Conservation (phyloP, 2,797 vertebrate genomes). For the Aeoliscus strigatus region DNA sequence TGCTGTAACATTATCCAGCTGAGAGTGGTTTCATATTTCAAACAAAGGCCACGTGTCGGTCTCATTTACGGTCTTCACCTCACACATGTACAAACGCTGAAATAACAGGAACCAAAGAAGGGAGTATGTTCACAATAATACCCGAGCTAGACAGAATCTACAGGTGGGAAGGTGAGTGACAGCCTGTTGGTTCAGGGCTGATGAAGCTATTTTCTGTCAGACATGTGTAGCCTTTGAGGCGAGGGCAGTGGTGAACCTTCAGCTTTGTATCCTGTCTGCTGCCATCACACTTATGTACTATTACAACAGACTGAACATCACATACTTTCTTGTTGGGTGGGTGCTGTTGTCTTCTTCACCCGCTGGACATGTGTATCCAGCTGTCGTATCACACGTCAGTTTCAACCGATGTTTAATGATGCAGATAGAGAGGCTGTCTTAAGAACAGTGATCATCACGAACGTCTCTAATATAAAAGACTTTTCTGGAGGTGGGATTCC, state of each 20-base stretch:
- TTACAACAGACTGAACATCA: too few species aligned
- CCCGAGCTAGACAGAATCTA: too few species aligned
- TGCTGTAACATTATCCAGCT: conserved; percentile 68
- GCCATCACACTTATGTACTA: too few species aligned
- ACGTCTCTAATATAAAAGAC: too few species aligned
- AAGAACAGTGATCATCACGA: too few species aligned
- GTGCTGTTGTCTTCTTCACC: too few species aligned
- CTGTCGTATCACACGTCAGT: too few species aligned
- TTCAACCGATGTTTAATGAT: too few species aligned
- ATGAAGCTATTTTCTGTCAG: conserved; percentile 69
- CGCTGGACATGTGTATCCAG: too few species aligned
- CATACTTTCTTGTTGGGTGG: too few species aligned
- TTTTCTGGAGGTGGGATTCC: too few species aligned
- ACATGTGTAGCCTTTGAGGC: conserved; percentile 58
- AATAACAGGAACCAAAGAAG: conserved; percentile 20
- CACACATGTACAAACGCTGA: conserved; percentile 5
- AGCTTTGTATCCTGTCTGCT: conserved; percentile 46
- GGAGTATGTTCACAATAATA: conserved; percentile 22
- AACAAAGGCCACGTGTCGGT: conserved; percentile 62
- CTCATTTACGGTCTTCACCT: conserved; percentile 49
- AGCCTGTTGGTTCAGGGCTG: conserved; percentile 58
- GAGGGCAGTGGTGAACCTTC: conserved; percentile 59
- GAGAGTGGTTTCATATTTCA: conserved; percentile 70
- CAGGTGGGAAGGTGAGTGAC: conserved; percentile 48
- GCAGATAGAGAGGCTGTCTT: too few species aligned